Percentiles rank a stretch among this genome's conserved stretches.
phyloP scores from a whole-genome alignment of 2,888 invertebrate genomes.

The Acrobeloides nanus region DNA sequence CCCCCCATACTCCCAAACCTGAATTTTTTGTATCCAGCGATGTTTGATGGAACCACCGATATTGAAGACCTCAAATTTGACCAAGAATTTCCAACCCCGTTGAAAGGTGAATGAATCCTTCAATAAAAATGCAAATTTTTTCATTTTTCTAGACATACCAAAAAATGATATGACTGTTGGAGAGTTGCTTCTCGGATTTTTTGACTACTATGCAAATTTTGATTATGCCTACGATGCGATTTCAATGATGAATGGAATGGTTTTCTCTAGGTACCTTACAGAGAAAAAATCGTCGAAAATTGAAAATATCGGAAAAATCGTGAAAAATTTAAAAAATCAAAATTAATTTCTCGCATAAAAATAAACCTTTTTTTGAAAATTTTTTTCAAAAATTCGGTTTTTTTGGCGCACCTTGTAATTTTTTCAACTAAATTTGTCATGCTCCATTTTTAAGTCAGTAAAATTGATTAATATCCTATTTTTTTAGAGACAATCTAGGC shows the following conservation, averaged over 20 bases:
- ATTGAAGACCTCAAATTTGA: constrained; percentile 8
- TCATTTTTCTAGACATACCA: constrained; percentile 11
- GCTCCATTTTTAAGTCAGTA: no score
- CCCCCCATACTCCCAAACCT: constrained; percentile 49
- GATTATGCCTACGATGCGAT: constrained; percentile 32
- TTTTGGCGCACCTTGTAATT: no score
- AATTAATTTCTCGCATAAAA: no score
- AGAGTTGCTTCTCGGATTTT: constrained; percentile 44
- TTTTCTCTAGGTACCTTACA: no score
- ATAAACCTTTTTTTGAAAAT: no score
- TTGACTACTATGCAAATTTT: constrained; percentile 40
- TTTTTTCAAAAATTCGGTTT: no score
- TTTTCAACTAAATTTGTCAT: no score
- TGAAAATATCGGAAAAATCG: no score
- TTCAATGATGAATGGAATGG: constrained; percentile 21
- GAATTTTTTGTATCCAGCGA: constrained; percentile 20
- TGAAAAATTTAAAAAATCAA: no score
- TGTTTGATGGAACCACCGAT: constrained; percentile 13
- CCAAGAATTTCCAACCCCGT: neutral
- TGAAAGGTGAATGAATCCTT: constrained; percentile 5
- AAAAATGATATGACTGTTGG: constrained; percentile 24
- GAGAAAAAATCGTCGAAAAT: no score
- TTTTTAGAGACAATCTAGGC: no score
- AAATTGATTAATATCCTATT: no score
- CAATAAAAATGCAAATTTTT: constrained; percentile 4